A percentile compares a stretch with the other conserved stretches of the same genome.
These are phyloP conservation scores for Clupea harengus DNA, from an alignment of 2,113 vertebrate genomes.

Conservation along the genomic window DNA sequence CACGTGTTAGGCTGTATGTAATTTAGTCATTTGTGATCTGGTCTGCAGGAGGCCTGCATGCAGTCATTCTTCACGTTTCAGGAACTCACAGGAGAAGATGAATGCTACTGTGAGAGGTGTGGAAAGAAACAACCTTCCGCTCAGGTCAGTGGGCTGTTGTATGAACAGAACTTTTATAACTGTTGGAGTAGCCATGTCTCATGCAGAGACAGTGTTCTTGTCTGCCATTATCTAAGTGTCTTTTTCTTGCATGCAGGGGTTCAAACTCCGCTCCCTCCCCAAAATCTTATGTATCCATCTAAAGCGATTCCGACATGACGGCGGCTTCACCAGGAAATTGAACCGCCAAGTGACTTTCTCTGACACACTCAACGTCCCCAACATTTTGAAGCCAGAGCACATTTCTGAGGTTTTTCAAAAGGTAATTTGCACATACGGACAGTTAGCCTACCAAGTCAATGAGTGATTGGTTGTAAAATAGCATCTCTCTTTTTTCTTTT, in stretches of 20 bases:
- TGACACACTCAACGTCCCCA: conserved; percentile 52
- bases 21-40: not conserved
- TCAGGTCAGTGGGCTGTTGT: conserved; percentile 48
- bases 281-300: conserved; percentile 63
- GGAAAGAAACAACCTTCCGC: conserved; percentile 49
- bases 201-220: not conserved
- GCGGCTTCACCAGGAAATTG: conserved; percentile 47
- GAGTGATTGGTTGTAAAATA: not conserved
- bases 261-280: conserved; percentile 60
- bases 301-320: conserved; percentile 56
- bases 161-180: not conserved
- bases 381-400: not conserved
- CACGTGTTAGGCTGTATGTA: not conserved
- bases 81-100: conserved; percentile 47
- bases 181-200: not conserved
- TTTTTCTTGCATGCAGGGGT: conserved; percentile 44
- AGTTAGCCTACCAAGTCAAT: not conserved
- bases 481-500: not conserved
- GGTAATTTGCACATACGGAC: conserved; percentile 16
- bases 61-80: conserved; percentile 59
- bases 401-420: not conserved
- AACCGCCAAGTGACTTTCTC: conserved; percentile 56
- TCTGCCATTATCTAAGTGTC: not conserved
- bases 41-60: conserved; percentile 61
- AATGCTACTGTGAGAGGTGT: conserved; percentile 60